phyloP scores from a whole-genome alignment of 2,797 vertebrate species.

The Paramormyrops hopkinsi region DNA sequence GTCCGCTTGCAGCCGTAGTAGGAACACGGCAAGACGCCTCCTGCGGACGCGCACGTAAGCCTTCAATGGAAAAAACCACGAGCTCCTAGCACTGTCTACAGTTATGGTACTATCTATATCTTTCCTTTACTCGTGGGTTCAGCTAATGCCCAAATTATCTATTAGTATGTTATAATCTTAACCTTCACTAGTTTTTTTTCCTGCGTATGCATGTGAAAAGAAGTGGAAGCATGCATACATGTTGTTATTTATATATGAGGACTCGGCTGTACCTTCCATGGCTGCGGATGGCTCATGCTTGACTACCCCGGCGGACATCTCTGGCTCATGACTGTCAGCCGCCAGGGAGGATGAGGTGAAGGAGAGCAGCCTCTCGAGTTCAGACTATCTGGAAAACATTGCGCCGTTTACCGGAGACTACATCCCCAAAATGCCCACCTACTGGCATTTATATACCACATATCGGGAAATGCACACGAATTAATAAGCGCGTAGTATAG shows the following conservation, averaged over 20 bases:
- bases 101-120: not conserved
- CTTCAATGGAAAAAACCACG: not conserved
- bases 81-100: not conserved
- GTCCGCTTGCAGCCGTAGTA: conserved; percentile 75
- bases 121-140: not conserved
- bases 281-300: not conserved
- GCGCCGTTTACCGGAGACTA: not conserved
- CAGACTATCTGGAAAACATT: conserved; percentile 24
- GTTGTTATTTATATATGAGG: not conserved
- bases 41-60: not conserved
- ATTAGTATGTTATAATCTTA: not conserved
- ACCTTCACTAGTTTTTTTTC: not conserved
- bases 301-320: conserved; percentile 12
- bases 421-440: not conserved
- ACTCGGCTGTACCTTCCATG: not conserved
- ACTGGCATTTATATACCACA: not conserved
- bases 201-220: not conserved
- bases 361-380: conserved; percentile 17
- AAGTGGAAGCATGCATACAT: not conserved
- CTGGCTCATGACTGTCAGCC: not conserved
- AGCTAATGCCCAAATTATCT: not conserved
- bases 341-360: not conserved
- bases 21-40: conserved; percentile 60
- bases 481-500: not conserved
- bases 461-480: not conserved